A percentile compares a stretch with the other conserved stretches of the same genome.
phyloP scores from a whole-genome alignment of 2,113 vertebrate genomes.

The Gallinago jamesoni region DNA sequence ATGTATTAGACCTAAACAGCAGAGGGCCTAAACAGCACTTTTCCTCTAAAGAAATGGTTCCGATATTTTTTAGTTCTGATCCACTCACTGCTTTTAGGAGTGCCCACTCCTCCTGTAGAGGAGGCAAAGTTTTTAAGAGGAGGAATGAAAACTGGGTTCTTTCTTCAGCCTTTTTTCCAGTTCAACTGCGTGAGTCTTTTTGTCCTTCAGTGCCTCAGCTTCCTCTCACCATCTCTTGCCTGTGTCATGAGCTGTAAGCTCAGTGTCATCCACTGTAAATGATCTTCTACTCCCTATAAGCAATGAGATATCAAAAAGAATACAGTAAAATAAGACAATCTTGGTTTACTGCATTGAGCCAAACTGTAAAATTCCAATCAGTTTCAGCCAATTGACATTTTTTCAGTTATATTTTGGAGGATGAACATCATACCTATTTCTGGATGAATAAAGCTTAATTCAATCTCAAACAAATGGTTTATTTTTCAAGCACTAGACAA shows the following conservation, averaged over 20 bases:
- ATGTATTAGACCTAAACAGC: not conserved
- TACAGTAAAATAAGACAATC: not conserved
- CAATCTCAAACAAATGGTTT: not conserved
- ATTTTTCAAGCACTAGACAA: not conserved
- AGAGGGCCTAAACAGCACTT: not conserved
- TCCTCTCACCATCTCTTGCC: not conserved
- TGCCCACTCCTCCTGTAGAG: not conserved
- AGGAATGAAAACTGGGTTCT: not conserved
- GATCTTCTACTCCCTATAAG: not conserved
- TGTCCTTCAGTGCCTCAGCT: not conserved
- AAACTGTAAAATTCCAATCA: not conserved
- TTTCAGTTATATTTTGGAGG: not conserved
- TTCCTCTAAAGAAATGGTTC: not conserved
- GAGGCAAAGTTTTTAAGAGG: not conserved
- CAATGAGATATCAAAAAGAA: not conserved
- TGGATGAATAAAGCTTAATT: not conserved
- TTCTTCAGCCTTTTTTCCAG: not conserved
- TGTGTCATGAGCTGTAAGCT: not conserved
- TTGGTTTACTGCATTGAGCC: not conserved
- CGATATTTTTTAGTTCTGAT: not conserved
- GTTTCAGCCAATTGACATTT: not conserved
- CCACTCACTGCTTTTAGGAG: not conserved
- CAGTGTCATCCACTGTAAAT: not conserved
- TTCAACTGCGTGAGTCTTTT: not conserved
- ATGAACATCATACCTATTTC: not conserved